Evolutionary conservation across 2,113 vertebrate genomes (phyloP), one percentile per base, ranked within the genome.

Genomic region (Pteronura brasiliensis): DNA sequence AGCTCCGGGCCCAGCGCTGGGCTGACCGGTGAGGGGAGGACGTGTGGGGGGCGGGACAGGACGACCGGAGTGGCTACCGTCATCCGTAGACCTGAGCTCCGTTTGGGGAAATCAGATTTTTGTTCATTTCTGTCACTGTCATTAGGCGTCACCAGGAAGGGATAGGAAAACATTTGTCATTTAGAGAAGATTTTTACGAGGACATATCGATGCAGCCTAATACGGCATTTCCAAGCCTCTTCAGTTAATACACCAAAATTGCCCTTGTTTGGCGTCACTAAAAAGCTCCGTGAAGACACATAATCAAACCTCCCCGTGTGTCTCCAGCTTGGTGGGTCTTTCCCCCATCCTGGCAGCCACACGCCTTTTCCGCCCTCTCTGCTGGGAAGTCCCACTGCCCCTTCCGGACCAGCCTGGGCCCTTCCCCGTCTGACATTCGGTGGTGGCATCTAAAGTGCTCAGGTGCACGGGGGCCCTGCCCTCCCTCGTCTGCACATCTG

Each of bases 401-500:
- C 67, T 29, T 12, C 5, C 1, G 34, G 31, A 3, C 12, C 18
- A 12, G n/a, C 15, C 20, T 2, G 10, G 11, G 18, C 25, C 34
- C 57, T 21, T 7, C 1, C 11, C 13, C 29, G n/a, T 63, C 29
- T 23, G 21, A 1, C 3, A 0, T 1, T n/a, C 67, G 1, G 4
- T 12, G 10, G 11, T 7, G 55, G 59, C 2, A 0, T n/a, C 7
- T 55, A 80, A 10, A 4, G 36, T 18, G 7, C 6, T 4, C 7
- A 2, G 0, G 1, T 1, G 0, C 36, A 1, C 7, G 13, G 34
- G 39, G 18, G 3, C 15, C 7, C 17, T 42, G 3, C 1, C 49
- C 34, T 0, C 10, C n/a, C 42, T 6, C 1, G 29, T 5, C 11
- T 6, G 4, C 13, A 3, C 0, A 8, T 17, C 36, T 17, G 7